Evolutionary conservation across 2,888 invertebrate genomes (phyloP).

Genomic region (Dorcus parallelipipedus): DNA sequence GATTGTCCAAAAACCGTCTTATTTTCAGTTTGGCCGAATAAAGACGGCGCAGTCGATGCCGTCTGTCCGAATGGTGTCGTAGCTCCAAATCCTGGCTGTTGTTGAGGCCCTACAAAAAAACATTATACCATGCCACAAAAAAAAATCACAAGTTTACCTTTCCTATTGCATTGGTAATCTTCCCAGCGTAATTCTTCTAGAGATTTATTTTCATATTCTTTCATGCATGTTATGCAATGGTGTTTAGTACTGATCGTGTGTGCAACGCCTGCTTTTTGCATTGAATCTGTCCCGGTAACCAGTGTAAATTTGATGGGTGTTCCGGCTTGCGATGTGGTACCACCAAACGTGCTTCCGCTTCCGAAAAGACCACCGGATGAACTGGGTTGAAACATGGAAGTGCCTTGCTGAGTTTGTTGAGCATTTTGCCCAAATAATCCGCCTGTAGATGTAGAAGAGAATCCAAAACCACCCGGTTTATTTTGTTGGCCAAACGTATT

Average conservation of each 20-base stretch:
- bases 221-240: constrained; percentile 98
- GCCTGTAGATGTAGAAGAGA: constrained; percentile 36
- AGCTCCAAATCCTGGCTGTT: constrained; percentile 38
- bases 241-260: constrained; percentile 89
- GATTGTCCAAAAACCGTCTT: constrained; percentile 54
- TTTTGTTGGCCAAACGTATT: constrained; percentile 55
- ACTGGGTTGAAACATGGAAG: constrained; percentile 37
- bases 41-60: constrained; percentile 43
- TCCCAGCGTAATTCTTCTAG: constrained; percentile 92
- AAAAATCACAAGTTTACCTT: constrained; percentile 59
- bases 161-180: constrained; percentile 88
- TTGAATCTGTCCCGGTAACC: constrained; percentile 83
- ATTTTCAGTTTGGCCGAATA: constrained; percentile 60
- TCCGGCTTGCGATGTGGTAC: constrained; percentile 55
- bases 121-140: constrained; percentile 52
- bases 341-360: constrained; percentile 45
- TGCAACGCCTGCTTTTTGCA: constrained; percentile 82
- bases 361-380: constrained; percentile 50
- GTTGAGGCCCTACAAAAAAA: constrained; percentile 34
- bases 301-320: constrained; percentile 85
- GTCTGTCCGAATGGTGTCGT: constrained; percentile 53
- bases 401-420: constrained; percentile 44
- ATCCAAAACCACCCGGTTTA: constrained; percentile 58
- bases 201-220: constrained; percentile 93
- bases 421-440: constrained; percentile 54